Evolutionary conservation across 2,113 vertebrate genomes (phyloP).

Genomic region (Chaetura pelagica): DNA sequence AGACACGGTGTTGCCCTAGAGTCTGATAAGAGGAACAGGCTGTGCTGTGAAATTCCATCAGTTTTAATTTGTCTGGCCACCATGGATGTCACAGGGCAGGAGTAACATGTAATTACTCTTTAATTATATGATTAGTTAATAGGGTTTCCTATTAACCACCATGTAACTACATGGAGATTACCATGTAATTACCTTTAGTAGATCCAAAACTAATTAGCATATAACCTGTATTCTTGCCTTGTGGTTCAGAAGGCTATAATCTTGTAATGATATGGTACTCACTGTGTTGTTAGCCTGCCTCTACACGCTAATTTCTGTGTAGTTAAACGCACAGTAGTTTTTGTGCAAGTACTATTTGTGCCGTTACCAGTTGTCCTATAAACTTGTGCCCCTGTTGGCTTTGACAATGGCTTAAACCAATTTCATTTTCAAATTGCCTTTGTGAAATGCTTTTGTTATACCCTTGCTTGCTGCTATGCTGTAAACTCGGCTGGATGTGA

Average conservation of each 20-base stretch:
- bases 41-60: not conserved
- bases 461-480: not conserved
- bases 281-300: conserved; percentile 34
- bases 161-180: conserved; percentile 59
- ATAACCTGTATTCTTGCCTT: conserved; percentile 65
- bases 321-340: conserved; percentile 26
- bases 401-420: conserved; percentile 24
- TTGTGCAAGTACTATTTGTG: conserved; percentile 16
- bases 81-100: conserved; percentile 22
- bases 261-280: conserved; percentile 61
- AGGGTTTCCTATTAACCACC: conserved; percentile 50
- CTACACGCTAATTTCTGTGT: conserved; percentile 18
- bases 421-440: conserved; percentile 17
- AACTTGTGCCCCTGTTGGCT: conserved; percentile 31
- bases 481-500: conserved; percentile 33
- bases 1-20: not conserved
- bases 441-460: not conserved
- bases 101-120: conserved; percentile 47
- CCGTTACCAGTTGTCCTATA: conserved; percentile 22
- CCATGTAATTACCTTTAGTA: conserved; percentile 66
- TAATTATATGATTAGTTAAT: conserved; percentile 59
- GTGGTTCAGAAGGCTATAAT: conserved; percentile 61
- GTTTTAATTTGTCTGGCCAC: conserved; percentile 31
- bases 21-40: not conserved
- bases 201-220: conserved; percentile 63